Evolutionary conservation across 2,113 vertebrate species (phyloP).

Genomic region (Cyanoramphus novaezelandiae): DNA sequence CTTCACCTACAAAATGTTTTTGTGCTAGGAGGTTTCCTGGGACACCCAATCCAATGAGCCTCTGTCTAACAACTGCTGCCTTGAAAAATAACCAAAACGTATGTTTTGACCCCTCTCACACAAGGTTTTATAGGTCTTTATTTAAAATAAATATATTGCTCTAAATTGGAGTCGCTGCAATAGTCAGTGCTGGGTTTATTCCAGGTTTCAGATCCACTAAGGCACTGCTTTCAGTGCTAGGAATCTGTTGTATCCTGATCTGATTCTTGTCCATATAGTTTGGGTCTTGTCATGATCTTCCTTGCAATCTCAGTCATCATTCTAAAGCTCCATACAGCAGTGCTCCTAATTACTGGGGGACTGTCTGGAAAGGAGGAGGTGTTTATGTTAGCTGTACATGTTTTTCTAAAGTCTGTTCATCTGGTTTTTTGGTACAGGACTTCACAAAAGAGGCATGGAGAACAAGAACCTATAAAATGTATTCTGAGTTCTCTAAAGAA

Average conservation of each 20-base stretch:
- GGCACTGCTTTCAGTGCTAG: not conserved
- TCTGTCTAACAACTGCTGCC: conserved; percentile 3
- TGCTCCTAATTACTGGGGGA: not conserved
- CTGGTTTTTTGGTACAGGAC: not conserved
- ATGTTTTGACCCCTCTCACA: not conserved
- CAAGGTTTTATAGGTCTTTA: not conserved
- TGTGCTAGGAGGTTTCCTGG: not conserved
- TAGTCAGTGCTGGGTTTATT: not conserved
- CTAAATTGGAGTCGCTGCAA: not conserved
- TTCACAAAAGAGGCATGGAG: not conserved
- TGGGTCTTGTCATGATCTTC: not conserved
- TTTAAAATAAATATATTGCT: conserved; percentile 9
- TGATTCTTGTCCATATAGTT: not conserved
- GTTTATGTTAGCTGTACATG: not conserved
- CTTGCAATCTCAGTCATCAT: not conserved
- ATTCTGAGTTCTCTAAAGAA: not conserved
- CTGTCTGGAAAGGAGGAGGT: not conserved
- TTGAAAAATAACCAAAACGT: conserved; percentile 26
- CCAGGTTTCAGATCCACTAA: not conserved
- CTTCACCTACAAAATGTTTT: conserved; percentile 26
- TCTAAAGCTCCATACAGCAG: not conserved
- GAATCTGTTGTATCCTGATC: conserved; percentile 5
- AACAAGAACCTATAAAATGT: not conserved
- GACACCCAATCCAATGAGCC: not conserved
- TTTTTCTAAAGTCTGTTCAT: not conserved